phyloP scores from a whole-genome alignment of 2,888 invertebrate genomes.

The Lottia gigantea region DNA sequence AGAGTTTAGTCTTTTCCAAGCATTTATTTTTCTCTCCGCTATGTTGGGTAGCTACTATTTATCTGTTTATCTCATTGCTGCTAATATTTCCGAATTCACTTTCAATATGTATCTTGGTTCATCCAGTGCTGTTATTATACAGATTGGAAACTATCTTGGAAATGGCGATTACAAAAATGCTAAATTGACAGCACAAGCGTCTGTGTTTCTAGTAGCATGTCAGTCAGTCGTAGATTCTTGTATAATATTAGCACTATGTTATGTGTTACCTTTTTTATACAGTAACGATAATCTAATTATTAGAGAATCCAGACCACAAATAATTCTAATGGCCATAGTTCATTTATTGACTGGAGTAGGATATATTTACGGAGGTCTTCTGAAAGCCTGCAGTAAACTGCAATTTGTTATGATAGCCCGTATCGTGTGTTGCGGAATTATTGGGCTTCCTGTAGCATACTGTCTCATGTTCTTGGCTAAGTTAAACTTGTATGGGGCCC shows the following conservation, averaged over 20 bases:
- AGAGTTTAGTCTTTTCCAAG: not conserved
- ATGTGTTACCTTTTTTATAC: not conserved
- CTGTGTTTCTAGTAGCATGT: not conserved
- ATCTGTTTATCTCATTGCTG: not conserved
- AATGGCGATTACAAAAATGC: not conserved
- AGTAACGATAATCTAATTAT: not conserved
- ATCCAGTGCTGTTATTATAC: not conserved
- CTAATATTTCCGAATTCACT: not conserved
- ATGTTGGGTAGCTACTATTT: not conserved
- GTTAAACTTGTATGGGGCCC: too few species aligned
- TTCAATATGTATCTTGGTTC: not conserved
- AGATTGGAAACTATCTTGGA: not conserved
- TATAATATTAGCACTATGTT: not conserved
- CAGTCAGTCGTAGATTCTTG: not conserved
- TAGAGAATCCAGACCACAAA: too few species aligned
- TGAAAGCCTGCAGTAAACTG: too few species aligned
- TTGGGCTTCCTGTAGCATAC: too few species aligned
- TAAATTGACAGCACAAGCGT: not conserved
- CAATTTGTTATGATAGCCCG: too few species aligned
- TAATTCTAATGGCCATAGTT: too few species aligned
- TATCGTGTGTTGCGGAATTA: too few species aligned
- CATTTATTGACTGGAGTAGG: too few species aligned
- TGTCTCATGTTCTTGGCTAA: too few species aligned
- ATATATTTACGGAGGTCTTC: too few species aligned
- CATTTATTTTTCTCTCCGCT: not conserved